Evolutionary conservation across 2,888 invertebrate species (phyloP), one percentile per base, ranked within the genome.

Genomic region (Campopleginae sp.): DNA sequence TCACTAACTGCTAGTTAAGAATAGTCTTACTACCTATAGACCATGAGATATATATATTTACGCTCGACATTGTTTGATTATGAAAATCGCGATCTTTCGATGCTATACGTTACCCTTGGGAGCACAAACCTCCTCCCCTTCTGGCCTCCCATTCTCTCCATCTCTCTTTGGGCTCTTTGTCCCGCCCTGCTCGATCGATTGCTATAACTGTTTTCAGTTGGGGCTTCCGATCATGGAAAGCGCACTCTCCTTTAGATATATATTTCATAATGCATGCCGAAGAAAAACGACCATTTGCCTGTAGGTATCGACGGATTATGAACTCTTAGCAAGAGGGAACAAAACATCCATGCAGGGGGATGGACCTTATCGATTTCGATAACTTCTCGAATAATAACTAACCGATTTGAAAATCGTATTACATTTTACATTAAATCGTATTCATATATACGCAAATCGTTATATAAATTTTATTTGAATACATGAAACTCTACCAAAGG

Each of bases 101-200:
- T 66, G 82, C 51, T 82, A 61, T 80, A 82, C 79, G 86, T 79
- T 78, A 87, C 84, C 82, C 82, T 80, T 80, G 86, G 82, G 80
- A 84, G 23, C 51, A 74, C 42, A 80, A 48, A 79, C 71, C 66
- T 77, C 33, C 51, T 23, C 5, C 14, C 19, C 48, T 44, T 19
- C 61, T 38, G 31, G 31, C 10, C 19, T 14, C 1, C n/a, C n/a
- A 66, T 31, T 12, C 19, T 51, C 19, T 44, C 51, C 31, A 31
- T 74, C 51, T 51, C 48, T 17, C 51, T 65, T 48, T 79, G 70
- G 74, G 31, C 70, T 80, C 86, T 80, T 81, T 81, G 79, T 84
- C 81, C 75, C 58, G 54, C 58, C 14, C 78, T n/a, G n/a, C n/a
- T 86, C 84, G 84, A 84, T 84, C 86, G 84, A 84, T 85, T 77